Conservation (phyloP, 2,113 vertebrate genomes). For the Hymenochirus boettgeri region DNA sequence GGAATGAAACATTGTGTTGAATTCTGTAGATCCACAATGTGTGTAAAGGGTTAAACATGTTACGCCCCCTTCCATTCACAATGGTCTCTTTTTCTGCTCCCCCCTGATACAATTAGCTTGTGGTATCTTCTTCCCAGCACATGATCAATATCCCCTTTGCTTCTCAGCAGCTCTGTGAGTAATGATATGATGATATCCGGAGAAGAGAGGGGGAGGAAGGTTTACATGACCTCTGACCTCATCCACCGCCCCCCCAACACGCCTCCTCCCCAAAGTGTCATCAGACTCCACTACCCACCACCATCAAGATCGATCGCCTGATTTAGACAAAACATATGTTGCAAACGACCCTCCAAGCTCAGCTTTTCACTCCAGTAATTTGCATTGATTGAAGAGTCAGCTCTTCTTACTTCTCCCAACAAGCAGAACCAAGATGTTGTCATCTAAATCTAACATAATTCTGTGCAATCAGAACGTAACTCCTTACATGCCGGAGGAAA, state of each 20-base stretch:
- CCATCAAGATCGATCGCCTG: constrained; percentile 78
- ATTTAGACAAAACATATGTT: constrained; percentile 76
- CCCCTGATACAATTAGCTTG: constrained; percentile 19
- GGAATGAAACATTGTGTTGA: too few species aligned
- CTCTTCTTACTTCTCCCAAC: background rate
- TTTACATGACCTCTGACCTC: background rate
- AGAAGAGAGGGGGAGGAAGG: background rate
- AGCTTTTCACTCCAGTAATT: constrained; percentile 69
- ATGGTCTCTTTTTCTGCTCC: background rate
- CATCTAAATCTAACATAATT: too few species aligned
- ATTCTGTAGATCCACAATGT: too few species aligned
- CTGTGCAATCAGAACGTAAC: too few species aligned
- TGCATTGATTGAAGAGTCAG: constrained; percentile 61
- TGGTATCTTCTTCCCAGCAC: constrained; percentile 27
- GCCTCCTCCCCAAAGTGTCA: background rate
- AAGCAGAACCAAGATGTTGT: too few species aligned
- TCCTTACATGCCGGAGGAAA: too few species aligned
- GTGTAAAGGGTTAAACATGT: constrained; percentile 13
- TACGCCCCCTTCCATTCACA: too few species aligned
- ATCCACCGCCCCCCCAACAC: background rate
- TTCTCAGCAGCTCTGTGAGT: constrained; percentile 17
- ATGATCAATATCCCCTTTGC: constrained; percentile 17
- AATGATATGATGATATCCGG: constrained; percentile 18
- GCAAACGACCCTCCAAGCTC: constrained; percentile 68
- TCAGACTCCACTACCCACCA: constrained; percentile 34